phyloP scores from a whole-genome alignment of 2,797 vertebrate species.

The Cetoscarus ocellatus region DNA sequence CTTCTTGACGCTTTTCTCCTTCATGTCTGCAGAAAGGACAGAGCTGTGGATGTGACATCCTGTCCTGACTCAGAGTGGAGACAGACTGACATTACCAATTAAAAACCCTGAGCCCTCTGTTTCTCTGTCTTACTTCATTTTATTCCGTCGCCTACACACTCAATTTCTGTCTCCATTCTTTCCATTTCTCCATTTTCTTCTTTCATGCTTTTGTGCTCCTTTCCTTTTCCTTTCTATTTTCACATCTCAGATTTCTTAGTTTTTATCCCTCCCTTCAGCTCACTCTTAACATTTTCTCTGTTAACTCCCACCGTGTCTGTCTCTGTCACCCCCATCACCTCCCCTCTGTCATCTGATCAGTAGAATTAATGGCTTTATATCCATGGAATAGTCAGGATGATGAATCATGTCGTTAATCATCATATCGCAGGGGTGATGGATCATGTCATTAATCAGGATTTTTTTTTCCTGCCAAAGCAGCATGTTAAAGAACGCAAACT shows the following conservation, averaged over 20 bases:
- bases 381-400: conserved; percentile 76
- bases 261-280: conserved; percentile 6
- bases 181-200: conserved; percentile 22
- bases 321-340: conserved; percentile 52
- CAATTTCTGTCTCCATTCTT: conserved; percentile 25
- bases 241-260: conserved; percentile 1
- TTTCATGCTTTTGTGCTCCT: neutral
- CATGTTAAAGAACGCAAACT: conserved; percentile 70
- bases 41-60: conserved; percentile 33
- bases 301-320: conserved; percentile 28
- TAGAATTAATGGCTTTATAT: conserved; percentile 85
- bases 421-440: conserved; percentile 73
- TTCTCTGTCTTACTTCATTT: conserved; percentile 27
- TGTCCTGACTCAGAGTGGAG: conserved; percentile 23
- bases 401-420: conserved; percentile 86
- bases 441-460: conserved; percentile 77
- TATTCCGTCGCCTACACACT: conserved; percentile 32
- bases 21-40: conserved; percentile 35
- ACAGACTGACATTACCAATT: conserved; percentile 61
- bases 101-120: conserved; percentile 39
- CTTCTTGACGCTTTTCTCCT: conserved; percentile 18
- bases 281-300: conserved; percentile 30
- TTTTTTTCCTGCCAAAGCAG: conserved; percentile 55
- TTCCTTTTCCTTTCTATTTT: conserved; percentile 1
- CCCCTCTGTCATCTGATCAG: conserved; percentile 70